Conservation (phyloP, 2,888 invertebrate species). For the Thymelicus acteon region DNA sequence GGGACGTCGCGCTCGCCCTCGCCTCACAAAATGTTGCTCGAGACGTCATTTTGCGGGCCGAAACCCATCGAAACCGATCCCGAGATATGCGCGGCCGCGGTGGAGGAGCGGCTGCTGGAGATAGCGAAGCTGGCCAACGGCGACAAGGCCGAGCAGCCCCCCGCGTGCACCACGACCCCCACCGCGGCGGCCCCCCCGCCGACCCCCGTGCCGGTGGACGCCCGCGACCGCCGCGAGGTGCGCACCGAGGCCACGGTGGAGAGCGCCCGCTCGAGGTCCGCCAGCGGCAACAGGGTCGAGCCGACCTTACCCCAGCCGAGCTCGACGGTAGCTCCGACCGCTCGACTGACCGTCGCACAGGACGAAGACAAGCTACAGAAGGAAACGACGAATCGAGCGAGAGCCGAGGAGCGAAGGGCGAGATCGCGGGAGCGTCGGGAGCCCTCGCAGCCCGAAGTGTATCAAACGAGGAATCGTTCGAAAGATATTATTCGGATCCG, state of each 20-base stretch:
- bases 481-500: conserved; percentile 86
- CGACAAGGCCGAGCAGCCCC: conserved; percentile 36
- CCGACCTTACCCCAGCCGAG: conserved; percentile 42
- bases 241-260: conserved; percentile 73
- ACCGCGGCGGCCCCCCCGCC: conserved; percentile 38
- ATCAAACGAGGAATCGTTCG: conserved; percentile 60
- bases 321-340: conserved; percentile 38
- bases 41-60: conserved; percentile 95
- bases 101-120: conserved; percentile 73
- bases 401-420: conserved; percentile 63
- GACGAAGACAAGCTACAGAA: conserved; percentile 65
- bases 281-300: conserved; percentile 45
- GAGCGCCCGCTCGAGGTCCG: conserved; percentile 44
- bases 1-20: conserved; percentile 88
- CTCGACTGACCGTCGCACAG: conserved; percentile 41
- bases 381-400: conserved; percentile 62
- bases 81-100: conserved; percentile 76
- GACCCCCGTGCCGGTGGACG: conserved; percentile 51
- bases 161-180: conserved; percentile 10
- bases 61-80: conserved; percentile 87
- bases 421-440: conserved; percentile 67
- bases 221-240: conserved; percentile 67
- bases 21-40: conserved; percentile 95
- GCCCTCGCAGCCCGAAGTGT: conserved; percentile 60
- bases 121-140: conserved; percentile 58